These are phyloP conservation scores for Procambarus virginalis DNA, from an alignment of 1,140 invertebrate species.

Conservation along the genomic window DNA sequence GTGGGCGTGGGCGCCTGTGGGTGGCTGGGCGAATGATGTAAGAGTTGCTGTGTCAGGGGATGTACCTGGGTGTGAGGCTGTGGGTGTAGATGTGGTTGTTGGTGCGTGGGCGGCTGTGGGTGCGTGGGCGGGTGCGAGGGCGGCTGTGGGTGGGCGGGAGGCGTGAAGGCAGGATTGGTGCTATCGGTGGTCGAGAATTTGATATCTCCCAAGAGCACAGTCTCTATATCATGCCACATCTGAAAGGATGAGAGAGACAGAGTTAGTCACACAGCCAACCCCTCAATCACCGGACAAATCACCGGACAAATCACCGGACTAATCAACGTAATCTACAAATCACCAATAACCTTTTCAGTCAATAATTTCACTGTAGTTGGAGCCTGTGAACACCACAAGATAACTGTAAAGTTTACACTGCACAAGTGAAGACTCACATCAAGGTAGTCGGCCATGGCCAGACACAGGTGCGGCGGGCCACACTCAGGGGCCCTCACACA, in stretches of 20 bases:
- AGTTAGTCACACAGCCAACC: neutral
- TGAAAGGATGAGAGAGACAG: neutral
- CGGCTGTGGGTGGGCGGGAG: conserved; percentile 1
- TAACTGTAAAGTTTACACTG: no score
- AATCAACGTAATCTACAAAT: neutral
- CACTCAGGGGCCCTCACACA: neutral
- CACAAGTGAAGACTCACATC: neutral
- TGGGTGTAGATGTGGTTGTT: neutral
- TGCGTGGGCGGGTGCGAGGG: neutral
- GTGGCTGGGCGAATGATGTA: conserved; percentile 23
- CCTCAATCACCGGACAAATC: no score
- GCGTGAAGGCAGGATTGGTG: neutral
- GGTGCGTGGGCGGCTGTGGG: neutral
- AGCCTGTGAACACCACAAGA: no score
- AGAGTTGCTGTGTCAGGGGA: neutral
- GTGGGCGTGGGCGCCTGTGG: conserved; percentile 16
- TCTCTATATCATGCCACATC: conserved; percentile 60
- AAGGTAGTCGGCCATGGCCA: conserved; percentile 6
- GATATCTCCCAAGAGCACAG: conserved; percentile 39
- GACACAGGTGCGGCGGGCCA: neutral
- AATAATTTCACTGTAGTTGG: no score
- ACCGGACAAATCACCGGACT: no score
- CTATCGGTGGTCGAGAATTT: conserved; percentile 5
- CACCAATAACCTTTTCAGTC: no score
- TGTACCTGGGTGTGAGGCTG: neutral